Base-by-base conservation (phyloP, 2,113 vertebrate species). In the Baryphthengus martii region DNA sequence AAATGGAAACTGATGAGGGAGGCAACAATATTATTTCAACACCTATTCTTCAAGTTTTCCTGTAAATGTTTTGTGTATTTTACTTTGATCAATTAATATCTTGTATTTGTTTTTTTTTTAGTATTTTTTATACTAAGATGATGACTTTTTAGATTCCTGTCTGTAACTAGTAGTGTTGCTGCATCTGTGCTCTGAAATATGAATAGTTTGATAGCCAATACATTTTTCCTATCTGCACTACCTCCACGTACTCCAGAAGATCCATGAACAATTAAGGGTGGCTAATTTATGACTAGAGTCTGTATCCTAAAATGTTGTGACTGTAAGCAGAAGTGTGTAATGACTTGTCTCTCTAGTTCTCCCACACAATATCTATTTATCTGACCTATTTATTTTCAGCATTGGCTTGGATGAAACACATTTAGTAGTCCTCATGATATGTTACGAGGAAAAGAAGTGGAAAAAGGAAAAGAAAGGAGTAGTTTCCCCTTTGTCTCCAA, bases 141-240 rank as follows among this genome's bases (percentile, higher is more conserved):
- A n/a, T 67, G 21, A n/a, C 7, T 45, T 78, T 58, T 61, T 17
- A 7, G 7, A 2, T 66, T 85, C 26, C 24, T 73, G 4, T 77
- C 40, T 58, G 33, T 47, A 80, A 28, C 13, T 71, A 52, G 13
- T 25, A 19, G 15, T 61, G 16, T 55, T 62, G 13, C 11, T 77
- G 8, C 13, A 33, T 62, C 16, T 76, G 5, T 11, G 55, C 58
- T 79, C 65, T 33, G 25, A 14, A 20, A 40, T 13, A 40, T 24
- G 21, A 50, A 31, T 39, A 23, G 11, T 84, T 58, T 74, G n/a
- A 23, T 50, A 50, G 56, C n/a, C 84, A 86, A 39, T 47, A 31
- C 7, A 53, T 2, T 23, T 53, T 81, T 81, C 6, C 35, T 26
- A 1, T 65, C 2, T 83, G 29, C 1, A 1, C 2, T 53, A 37